These are phyloP conservation scores for Brachycybe producta DNA, from an alignment of 2,888 invertebrate genomes.

Conservation along the genomic window DNA sequence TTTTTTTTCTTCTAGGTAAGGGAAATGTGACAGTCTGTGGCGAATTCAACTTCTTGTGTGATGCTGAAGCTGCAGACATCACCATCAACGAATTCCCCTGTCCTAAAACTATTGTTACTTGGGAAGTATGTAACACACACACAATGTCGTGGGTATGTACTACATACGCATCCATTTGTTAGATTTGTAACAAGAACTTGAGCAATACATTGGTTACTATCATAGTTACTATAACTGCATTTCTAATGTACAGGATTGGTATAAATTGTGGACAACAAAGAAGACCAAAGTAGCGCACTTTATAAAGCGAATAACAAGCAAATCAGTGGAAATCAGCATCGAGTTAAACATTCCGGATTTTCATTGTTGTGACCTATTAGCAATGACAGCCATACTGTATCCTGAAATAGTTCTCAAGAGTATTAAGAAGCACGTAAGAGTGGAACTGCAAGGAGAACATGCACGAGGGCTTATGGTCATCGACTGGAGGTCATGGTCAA, in stretches of 20 bases:
- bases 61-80: conserved; percentile 63
- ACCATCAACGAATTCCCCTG: conserved; percentile 46
- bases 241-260: conserved; percentile 7
- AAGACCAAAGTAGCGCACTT: not conserved
- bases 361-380: conserved; percentile 26
- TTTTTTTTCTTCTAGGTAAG: conserved; percentile 32
- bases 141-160: conserved; percentile 33
- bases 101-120: conserved; percentile 51
- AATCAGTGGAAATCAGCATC: not conserved
- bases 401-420: conserved; percentile 19
- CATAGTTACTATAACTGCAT: not conserved
- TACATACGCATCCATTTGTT: too few species aligned
- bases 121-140: conserved; percentile 48
- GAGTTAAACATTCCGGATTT: not conserved
- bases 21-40: conserved; percentile 49
- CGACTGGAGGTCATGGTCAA: conserved; percentile 18
- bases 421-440: conserved; percentile 12
- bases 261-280: not conserved
- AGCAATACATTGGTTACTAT: not conserved
- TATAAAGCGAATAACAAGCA: not conserved
- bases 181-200: too few species aligned
- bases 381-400: conserved; percentile 27
- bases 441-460: conserved; percentile 18
- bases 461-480: conserved; percentile 21
- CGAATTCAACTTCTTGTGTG: conserved; percentile 63